Conservation (phyloP, 2,797 vertebrate genomes). For the Phaenicophaeus curvirostris region DNA sequence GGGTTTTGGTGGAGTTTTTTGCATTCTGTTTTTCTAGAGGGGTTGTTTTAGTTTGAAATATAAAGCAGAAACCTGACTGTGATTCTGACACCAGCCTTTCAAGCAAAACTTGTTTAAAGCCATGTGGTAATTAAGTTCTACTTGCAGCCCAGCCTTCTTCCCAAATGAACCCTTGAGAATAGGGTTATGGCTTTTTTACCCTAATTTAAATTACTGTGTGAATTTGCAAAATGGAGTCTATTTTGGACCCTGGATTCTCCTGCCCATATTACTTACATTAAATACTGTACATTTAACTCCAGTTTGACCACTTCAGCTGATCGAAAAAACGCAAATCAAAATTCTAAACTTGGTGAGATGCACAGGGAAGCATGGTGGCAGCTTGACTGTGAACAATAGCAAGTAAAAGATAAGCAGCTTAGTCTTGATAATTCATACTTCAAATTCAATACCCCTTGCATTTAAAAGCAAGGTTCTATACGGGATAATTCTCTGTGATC, state of each 20-base stretch:
- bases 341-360: not conserved
- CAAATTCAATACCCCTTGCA: not conserved
- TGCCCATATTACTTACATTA: not conserved
- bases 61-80: not conserved
- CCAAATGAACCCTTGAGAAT: not conserved
- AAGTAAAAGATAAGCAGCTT: not conserved
- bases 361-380: not conserved
- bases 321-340: not conserved
- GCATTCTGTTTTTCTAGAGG: not conserved
- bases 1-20: not conserved
- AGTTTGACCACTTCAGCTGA: not conserved
- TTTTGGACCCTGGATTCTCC: not conserved
- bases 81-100: not conserved
- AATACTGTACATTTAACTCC: not conserved
- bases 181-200: not conserved
- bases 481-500: not conserved
- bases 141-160: not conserved
- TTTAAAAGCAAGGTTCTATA: not conserved
- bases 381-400: not conserved
- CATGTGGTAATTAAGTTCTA: conserved; percentile 2
- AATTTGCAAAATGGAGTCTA: not conserved
- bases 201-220: not conserved
- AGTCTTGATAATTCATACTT: not conserved
- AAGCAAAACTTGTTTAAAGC: not conserved
- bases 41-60: not conserved